A percentile compares a stretch with the other conserved stretches of the same genome.
These are phyloP conservation scores for Dendronephthya gigantea DNA, from an alignment of 64 coral and sea anemone genomes.

Conservation along the genomic window DNA sequence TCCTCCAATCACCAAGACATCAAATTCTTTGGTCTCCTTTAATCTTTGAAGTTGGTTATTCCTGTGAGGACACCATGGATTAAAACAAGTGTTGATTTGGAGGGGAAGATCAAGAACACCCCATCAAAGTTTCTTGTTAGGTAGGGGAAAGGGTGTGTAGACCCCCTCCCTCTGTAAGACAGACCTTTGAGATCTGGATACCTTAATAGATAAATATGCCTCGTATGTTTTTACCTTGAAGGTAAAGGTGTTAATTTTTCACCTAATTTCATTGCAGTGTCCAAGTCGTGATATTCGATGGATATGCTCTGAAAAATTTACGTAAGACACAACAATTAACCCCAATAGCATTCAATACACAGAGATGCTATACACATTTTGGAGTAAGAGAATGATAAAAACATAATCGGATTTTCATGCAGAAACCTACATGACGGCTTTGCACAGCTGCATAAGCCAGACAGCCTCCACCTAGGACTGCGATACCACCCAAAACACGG, in stretches of 20 bases:
- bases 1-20: slow-evolving; percentile 87
- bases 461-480: slow-evolving; percentile 35
- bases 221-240: neutral
- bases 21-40: slow-evolving; percentile 69
- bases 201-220: neutral
- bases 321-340: too few relatives aligned
- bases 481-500: slow-evolving; percentile 48
- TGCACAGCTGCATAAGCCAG: slow-evolving; percentile 32
- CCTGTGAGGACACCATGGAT: slow-evolving; percentile 23
- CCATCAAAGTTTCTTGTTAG: too few relatives aligned
- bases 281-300: neutral
- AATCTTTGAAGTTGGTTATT: slow-evolving; percentile 45
- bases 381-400: too few relatives aligned
- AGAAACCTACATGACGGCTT: slow-evolving; percentile 19
- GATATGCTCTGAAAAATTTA: neutral
- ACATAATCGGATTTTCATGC: too few relatives aligned
- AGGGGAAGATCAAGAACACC: neutral
- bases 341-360: too few relatives aligned
- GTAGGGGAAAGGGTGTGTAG: too few relatives aligned
- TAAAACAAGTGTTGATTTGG: neutral
- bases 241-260: neutral
- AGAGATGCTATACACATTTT: too few relatives aligned
- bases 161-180: too few relatives aligned
- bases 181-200: too few relatives aligned
- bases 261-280: neutral